phyloP scores from a whole-genome alignment of 2,888 invertebrate species.

The Phaedon cochleariae region DNA sequence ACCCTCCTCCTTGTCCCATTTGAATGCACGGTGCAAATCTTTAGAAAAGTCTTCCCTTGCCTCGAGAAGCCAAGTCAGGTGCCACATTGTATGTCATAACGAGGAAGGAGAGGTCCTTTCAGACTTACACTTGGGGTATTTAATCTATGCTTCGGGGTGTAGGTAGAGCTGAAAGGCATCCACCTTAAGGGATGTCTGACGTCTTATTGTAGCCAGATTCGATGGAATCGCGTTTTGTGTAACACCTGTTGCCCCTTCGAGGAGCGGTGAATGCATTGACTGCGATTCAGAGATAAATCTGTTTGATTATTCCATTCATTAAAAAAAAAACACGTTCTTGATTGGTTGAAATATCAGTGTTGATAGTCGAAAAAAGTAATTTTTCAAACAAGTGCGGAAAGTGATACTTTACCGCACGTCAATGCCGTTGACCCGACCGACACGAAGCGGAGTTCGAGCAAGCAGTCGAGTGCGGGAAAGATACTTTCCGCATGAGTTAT shows the following conservation, averaged over 20 bases:
- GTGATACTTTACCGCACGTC: too few species aligned
- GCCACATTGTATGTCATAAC: slow-evolving; percentile 3
- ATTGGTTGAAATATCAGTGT: too few species aligned
- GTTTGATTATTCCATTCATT: neutral
- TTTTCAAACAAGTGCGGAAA: too few species aligned
- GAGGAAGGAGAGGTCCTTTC: slow-evolving; percentile 1
- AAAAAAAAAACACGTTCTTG: too few species aligned
- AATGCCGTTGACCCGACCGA: too few species aligned
- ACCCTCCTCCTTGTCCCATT: neutral
- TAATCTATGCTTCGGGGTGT: neutral
- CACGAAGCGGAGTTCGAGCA: too few species aligned
- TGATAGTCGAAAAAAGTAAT: too few species aligned
- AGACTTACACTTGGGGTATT: neutral
- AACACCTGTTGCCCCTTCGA: slow-evolving; percentile 19
- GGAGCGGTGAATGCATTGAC: neutral
- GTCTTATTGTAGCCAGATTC: slow-evolving; percentile 40
- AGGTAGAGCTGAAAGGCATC: slow-evolving; percentile 41
- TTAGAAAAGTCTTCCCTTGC: slow-evolving; percentile 5
- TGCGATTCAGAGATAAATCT: neutral
- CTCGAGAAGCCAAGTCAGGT: slow-evolving; percentile 7
- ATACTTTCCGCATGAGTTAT: too few species aligned
- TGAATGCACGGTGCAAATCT: slow-evolving; percentile 7
- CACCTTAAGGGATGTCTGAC: slow-evolving; percentile 43
- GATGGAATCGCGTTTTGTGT: neutral
- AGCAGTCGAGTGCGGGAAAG: too few species aligned